A percentile compares a stretch with the other conserved stretches of the same genome.
Evolutionary conservation across 2,113 vertebrate species (phyloP).

Genomic region (Xiphophorus couchianus): DNA sequence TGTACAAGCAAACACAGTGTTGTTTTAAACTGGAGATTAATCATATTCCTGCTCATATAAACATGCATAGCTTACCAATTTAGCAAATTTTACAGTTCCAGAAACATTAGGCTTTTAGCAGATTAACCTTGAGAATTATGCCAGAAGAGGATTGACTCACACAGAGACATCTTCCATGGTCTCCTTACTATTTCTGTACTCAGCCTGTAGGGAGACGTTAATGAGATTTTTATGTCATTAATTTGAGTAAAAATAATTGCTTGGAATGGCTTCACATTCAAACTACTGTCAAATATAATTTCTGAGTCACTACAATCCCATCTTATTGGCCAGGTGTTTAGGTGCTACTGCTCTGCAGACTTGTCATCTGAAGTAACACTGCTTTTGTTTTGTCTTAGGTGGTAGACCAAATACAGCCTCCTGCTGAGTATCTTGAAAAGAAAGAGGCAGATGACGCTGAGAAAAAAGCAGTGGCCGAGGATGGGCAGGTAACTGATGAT

Average conservation of each 20-base stretch:
- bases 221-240: slow-evolving; percentile 55
- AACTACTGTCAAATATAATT: not conserved
- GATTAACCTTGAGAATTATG: not conserved
- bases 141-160: slow-evolving; percentile 1
- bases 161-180: slow-evolving; percentile 25
- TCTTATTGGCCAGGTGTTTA: not conserved
- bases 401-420: slow-evolving; percentile 8
- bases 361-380: slow-evolving; percentile 13
- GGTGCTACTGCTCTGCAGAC: not conserved
- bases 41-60: no score
- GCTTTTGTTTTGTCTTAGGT: slow-evolving; percentile 31
- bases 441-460: slow-evolving; percentile 11
- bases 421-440: slow-evolving; percentile 16
- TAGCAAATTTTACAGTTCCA: slow-evolving; percentile 3
- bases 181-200: slow-evolving; percentile 61
- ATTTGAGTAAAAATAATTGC: slow-evolving; percentile 54
- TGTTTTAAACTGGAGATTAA: no score
- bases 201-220: slow-evolving; percentile 33
- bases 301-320: not conserved
- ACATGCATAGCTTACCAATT: not conserved
- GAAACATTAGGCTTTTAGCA: not conserved
- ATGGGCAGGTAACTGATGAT: slow-evolving; percentile 9
- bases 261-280: slow-evolving; percentile 23
- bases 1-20: no score
- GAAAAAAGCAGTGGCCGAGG: slow-evolving; percentile 14